A percentile compares a stretch with the other conserved stretches of the same genome.
Conservation (phyloP, 2,113 vertebrate species). For the Dasypus novemcinctus region DNA sequence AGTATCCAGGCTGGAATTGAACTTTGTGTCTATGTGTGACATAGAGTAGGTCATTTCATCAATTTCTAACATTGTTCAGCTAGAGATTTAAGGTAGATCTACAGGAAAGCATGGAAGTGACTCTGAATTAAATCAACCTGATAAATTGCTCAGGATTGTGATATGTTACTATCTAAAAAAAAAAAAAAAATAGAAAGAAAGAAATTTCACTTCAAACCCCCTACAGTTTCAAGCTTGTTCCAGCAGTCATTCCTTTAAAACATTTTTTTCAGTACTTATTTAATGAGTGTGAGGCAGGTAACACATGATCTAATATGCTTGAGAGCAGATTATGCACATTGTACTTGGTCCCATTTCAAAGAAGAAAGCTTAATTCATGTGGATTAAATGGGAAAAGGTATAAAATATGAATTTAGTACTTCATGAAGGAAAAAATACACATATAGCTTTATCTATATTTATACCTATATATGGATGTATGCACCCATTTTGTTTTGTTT, state of each 20-base stretch:
- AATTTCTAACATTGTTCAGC: slow-evolving; percentile 24
- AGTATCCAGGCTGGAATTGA: slow-evolving; percentile 36
- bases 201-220: background rate
- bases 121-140: slow-evolving; percentile 42
- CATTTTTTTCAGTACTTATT: background rate
- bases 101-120: background rate
- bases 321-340: background rate
- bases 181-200: background rate
- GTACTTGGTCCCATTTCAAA: background rate
- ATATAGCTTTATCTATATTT: background rate
- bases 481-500: background rate
- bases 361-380: background rate
- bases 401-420: background rate
- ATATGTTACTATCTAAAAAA: background rate
- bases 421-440: background rate
- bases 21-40: slow-evolving; percentile 9
- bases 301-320: background rate
- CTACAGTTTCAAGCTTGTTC: background rate
- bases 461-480: background rate
- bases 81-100: background rate
- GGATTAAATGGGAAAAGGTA: background rate
- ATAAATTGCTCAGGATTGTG: background rate
- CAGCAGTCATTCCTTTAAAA: background rate
- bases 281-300: background rate
- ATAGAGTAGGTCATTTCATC: slow-evolving; percentile 20